Conservation (phyloP, 92 coral and sea anemone species). For the Porites divaricata region DNA sequence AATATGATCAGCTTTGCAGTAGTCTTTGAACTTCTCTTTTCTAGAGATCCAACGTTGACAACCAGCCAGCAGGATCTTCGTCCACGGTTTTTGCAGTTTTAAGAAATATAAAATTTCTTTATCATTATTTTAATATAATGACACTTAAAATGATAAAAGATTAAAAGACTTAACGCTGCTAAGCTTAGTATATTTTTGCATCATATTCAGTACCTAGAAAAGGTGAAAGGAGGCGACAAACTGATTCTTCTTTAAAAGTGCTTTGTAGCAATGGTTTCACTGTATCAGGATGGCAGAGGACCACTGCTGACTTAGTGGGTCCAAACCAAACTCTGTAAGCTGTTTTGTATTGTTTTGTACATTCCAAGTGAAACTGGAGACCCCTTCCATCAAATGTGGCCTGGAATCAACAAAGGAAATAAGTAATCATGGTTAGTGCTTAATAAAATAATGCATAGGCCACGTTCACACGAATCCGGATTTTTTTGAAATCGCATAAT, state of each 20-base stretch:
- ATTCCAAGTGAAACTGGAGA: constrained; percentile 66
- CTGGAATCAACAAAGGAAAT: constrained; percentile 28
- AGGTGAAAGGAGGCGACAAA: constrained; percentile 68
- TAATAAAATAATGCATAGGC: too few species aligned
- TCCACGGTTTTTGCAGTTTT: too few species aligned
- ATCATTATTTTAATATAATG: too few species aligned
- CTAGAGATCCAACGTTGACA: too few species aligned
- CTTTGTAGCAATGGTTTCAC: constrained; percentile 57
- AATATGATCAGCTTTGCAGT: too few species aligned
- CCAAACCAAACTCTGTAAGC: constrained; percentile 85
- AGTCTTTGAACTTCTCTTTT: too few species aligned
- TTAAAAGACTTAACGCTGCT: too few species aligned
- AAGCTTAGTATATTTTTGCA: background rate
- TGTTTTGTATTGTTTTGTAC: constrained; percentile 70
- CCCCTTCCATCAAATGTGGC: constrained; percentile 81
- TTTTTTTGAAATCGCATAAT: too few species aligned
- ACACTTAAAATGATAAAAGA: too few species aligned
- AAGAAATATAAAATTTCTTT: too few species aligned
- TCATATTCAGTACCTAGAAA: constrained; percentile 62
- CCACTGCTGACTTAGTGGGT: constrained; percentile 70
- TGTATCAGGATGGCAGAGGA: constrained; percentile 78
- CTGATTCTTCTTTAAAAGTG: constrained; percentile 74
- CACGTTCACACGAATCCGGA: too few species aligned
- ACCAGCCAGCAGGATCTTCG: too few species aligned
- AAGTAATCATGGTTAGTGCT: background rate